Base-by-base conservation (phyloP, 2,888 invertebrate genomes). In the Sycophila texana region DNA sequence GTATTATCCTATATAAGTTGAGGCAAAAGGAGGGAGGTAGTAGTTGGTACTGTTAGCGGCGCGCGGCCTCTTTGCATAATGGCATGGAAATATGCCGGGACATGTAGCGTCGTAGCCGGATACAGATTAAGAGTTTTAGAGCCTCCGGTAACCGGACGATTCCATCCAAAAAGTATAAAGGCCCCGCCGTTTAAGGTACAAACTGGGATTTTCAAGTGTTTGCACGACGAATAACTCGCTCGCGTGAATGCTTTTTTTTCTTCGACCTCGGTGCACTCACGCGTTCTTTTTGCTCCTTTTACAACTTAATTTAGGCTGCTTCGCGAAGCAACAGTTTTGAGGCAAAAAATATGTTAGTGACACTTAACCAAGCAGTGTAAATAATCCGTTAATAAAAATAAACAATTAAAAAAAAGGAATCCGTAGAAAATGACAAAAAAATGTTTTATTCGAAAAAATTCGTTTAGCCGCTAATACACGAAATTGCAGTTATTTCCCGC, bases 11-110 rank as follows among this genome's bases (percentile, higher is more conserved):
- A 55, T 77, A 63, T 55, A 51, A 66, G 80, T 55, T 67, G 74
- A 75, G 65, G 74, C 79, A 75, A 82, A 74, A 83, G 47, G 2
- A n/a, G 30, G 55, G 67, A 65, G 70, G 47, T 12, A 60, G 71
- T 60, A 60, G 71, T 60, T 66, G 85, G 85, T 85, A 85, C 86
- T 86, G 87, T 86, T 86, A 85, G 85, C 85, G 85, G 84, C 84
- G 83, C 84, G 84, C 86, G 85, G 84, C 87, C 86, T 84, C 87
- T 88, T 88, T 88, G 87, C 88, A 88, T 88, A 88, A 88, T 88
- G 86, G 85, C 86, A 88, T 88, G 88, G 88, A 88, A 88, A 88
- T 88, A 88, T 88, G 88, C 88, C 85, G 86, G 84, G 85, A 87
- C 88, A 87, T 88, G 88, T 88, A 88, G 87, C 86, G 85, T 86